Evolutionary conservation across 2,797 vertebrate species (phyloP).

Genomic region (Craterocephalus amniculus): DNA sequence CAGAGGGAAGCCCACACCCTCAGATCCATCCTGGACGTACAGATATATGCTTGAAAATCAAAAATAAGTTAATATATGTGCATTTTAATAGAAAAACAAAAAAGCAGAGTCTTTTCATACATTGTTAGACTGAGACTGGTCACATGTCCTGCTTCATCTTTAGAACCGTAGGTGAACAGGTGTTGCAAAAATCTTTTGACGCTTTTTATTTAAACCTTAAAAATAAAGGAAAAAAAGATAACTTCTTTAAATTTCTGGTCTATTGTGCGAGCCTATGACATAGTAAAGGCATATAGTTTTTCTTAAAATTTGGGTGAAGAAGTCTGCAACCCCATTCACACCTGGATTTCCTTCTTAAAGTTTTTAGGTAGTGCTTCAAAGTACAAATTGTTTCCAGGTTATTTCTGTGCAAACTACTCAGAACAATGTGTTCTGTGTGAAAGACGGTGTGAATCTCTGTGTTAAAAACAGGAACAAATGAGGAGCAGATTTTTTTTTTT

Average conservation of each 20-base stretch:
- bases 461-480: background rate
- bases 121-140: background rate
- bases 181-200: background rate
- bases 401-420: background rate
- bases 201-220: background rate
- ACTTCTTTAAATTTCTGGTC: no score
- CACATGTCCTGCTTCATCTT: background rate
- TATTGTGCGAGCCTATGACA: no score
- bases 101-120: background rate
- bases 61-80: background rate
- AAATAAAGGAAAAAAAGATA: background rate
- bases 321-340: no score
- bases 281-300: no score
- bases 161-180: background rate
- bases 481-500: background rate
- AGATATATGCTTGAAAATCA: background rate
- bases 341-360: no score
- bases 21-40: conserved; percentile 18
- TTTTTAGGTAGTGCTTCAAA: background rate
- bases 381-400: no score
- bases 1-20: conserved; percentile 46
- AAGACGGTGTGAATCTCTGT: background rate
- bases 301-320: no score
- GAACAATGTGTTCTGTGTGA: background rate
- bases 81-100: background rate